Base-by-base conservation (phyloP, 2,113 vertebrate species). In the Pycnonotus jocosus region DNA sequence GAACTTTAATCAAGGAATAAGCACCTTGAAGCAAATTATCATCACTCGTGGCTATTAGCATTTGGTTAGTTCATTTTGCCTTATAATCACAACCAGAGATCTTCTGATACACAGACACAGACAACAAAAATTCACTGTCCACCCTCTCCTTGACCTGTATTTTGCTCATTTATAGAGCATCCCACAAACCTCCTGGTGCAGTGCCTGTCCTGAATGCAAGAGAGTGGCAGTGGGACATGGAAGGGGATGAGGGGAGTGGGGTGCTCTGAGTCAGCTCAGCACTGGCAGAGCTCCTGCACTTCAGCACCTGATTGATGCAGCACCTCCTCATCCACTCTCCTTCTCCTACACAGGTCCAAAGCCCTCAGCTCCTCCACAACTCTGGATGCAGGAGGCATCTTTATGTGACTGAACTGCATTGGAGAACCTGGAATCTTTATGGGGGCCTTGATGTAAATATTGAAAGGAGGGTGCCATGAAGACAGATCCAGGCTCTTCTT, bases 281-380 rank as follows among this genome's bases (percentile, higher is more conserved):
- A 18, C 19, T 48, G 31, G 16, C 31, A 89, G 66, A 57, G 53
- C 25, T 88, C 58, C 71, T 91, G 48, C 17, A 86, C 27, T 56
- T 77, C 77, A 33, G 20, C 0, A 0, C 31, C 33, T 1, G 7
- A 20, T 22, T 1, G 5, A 12, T 8, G 1, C 44, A 30, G 65
- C 14, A 64, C 4, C 9, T 64, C 21, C 27, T 58, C 31, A 23
- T 9, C 35, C 7, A 1, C 24, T 61, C 81, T 61, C 45, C 40
- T 22, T 44, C 14, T 28, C n/a, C 54, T 5, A 0, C 48, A 23
- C 12, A 13, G 58, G 28, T 15, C 58, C 53, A 60, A 7, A 33
- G 45, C 14, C 33, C 61, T 44, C 37, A 12, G 51, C 2, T 50
- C 31, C 37, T 61, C 50, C 6, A 0, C 33, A 40, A 14, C 25